Conservation (phyloP, 2,113 vertebrate species). For the Calidris pugnax region DNA sequence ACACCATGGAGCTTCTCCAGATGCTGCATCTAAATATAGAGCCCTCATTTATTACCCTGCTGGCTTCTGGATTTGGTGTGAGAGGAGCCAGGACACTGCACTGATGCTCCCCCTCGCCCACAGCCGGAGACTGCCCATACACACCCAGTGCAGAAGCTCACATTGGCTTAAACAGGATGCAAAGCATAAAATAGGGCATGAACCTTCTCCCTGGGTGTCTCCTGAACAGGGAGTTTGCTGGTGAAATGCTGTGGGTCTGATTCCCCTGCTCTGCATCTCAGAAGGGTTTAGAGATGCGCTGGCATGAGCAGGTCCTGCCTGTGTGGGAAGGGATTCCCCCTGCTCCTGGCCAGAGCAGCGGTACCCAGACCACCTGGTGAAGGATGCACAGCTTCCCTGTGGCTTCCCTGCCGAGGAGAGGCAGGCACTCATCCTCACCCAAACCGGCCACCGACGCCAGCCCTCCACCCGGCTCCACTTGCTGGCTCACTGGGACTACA, state of each 20-base stretch:
- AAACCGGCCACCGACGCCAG: not conserved
- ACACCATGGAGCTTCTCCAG: slow-evolving; percentile 32
- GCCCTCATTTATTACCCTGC: slow-evolving; percentile 58
- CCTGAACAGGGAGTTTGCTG: not conserved
- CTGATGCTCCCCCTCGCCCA: not conserved
- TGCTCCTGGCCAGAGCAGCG: not conserved
- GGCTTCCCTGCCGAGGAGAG: not conserved
- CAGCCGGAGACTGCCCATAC: not conserved
- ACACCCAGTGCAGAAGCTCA: not conserved
- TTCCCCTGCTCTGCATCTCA: not conserved
- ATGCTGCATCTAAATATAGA: slow-evolving; percentile 67
- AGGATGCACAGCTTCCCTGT: not conserved
- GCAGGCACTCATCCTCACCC: not conserved
- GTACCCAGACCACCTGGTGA: not conserved
- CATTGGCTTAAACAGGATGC: not conserved
- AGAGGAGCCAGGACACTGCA: slow-evolving; percentile 9
- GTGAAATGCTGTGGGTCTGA: not conserved
- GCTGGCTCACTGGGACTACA: not conserved
- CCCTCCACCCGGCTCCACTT: not conserved
- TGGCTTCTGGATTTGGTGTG: not conserved
- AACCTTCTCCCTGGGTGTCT: not conserved
- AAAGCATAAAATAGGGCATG: not conserved
- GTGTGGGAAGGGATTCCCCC: not conserved
- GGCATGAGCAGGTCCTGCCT: not conserved
- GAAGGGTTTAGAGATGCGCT: not conserved